Evolutionary conservation across 2,888 invertebrate species (phyloP), one percentile per base, ranked within the genome.

Genomic region (Macrosiphum euphorbiae): DNA sequence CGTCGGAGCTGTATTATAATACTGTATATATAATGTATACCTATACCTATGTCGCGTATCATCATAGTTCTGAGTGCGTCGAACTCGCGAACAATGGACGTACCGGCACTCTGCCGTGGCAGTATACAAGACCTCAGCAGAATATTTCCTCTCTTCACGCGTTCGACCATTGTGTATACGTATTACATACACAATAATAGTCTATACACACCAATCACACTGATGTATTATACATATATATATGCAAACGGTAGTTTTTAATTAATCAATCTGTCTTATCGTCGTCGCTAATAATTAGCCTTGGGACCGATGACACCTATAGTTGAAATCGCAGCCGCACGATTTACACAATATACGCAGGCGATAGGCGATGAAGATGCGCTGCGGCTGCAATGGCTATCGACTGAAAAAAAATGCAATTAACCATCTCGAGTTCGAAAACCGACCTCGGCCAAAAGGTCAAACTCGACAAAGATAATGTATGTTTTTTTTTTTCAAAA

Each of bases 51-150:
- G 28, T 28, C 85, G 50, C 55, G 78, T 78, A 61, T 88, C 92
- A 92, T 88, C 92, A 92, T 88, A 89, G 92, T 87, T 61, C 35
- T 20, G 89, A 94, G 94, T 94, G 67, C 94, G 89, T 94, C 90
- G 94, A 94, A 94, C 94, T 28, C 94, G 90, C 85, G 52, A 94
- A 94, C 94, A 94, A 94, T 94, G 85, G 94, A 8, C 13, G 85
- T 50, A 85, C 85, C 61, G 61, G 78, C 89, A n/a, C 89, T 89
- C 58, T 87, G 26, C n/a, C 52, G 85, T 47, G 86, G 86, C 50
- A 67, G 58, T 28, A 87, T 28, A 87, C 20, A 52, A 55, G 92
- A 92, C 61, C 20, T 50, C 61, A 10, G 52, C 84, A 3, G 41
- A 41, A 41, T 61, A 50, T 67, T 41, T 92, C 50, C 28, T 67